These are phyloP conservation scores for Sturmia bella DNA, from an alignment of 2,888 invertebrate genomes.

Conservation along the genomic window DNA sequence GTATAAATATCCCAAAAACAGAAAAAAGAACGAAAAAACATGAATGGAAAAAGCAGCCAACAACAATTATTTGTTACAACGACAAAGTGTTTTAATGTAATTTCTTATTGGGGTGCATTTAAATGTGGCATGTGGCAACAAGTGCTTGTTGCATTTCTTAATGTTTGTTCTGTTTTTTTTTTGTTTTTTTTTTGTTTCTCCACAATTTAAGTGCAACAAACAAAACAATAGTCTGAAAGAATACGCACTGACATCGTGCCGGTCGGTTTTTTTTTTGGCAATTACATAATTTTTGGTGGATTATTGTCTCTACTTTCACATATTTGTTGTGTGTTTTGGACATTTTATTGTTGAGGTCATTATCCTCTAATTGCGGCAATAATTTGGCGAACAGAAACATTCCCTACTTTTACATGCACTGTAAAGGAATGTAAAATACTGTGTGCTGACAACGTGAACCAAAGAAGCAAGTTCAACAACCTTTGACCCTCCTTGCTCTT, in stretches of 20 bases:
- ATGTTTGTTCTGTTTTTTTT: constrained; percentile 43
- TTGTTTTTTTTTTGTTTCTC: background rate
- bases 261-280: constrained; percentile 43
- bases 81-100: constrained; percentile 69
- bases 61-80: constrained; percentile 67
- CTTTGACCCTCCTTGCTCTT: background rate
- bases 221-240: constrained; percentile 25
- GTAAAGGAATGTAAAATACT: background rate
- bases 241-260: constrained; percentile 54
- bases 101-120: constrained; percentile 64
- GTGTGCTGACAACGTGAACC: background rate
- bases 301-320: constrained; percentile 17
- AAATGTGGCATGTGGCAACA: constrained; percentile 74
- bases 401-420: background rate
- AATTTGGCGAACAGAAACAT: background rate
- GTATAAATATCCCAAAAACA: background rate
- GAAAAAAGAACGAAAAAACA: constrained; percentile 12
- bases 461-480: no score
- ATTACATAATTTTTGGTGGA: constrained; percentile 49
- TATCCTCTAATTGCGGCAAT: constrained; percentile 3
- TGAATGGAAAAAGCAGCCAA: constrained; percentile 14
- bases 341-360: constrained; percentile 8
- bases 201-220: background rate
- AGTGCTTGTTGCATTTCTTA: constrained; percentile 72
- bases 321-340: constrained; percentile 18